These are phyloP conservation scores for Numida meleagris DNA, from an alignment of 2,113 vertebrate species.

Conservation along the genomic window DNA sequence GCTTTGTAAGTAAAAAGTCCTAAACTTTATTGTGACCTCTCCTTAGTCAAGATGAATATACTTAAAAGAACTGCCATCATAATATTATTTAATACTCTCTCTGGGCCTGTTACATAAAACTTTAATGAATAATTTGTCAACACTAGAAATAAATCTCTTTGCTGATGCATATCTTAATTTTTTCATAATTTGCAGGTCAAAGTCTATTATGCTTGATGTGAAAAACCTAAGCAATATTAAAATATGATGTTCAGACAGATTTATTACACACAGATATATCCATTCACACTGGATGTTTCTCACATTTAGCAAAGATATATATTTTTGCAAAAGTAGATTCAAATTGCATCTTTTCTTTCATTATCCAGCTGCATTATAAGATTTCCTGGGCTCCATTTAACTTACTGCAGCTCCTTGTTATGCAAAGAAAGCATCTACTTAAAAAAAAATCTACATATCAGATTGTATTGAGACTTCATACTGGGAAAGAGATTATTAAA, in stretches of 20 bases:
- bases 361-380: slow-evolving; percentile 42
- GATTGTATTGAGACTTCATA: slow-evolving; percentile 61
- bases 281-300: slow-evolving; percentile 40
- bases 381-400: slow-evolving; percentile 62
- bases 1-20: slow-evolving; percentile 34
- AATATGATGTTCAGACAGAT: slow-evolving; percentile 42
- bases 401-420: slow-evolving; percentile 64
- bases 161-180: slow-evolving; percentile 63
- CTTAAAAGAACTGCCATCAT: slow-evolving; percentile 59
- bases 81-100: slow-evolving; percentile 56
- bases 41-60: slow-evolving; percentile 62
- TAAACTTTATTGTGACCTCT: slow-evolving; percentile 43
- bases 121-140: slow-evolving; percentile 74
- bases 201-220: slow-evolving; percentile 42
- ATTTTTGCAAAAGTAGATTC: slow-evolving; percentile 60
- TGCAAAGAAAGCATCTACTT: slow-evolving; percentile 64
- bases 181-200: slow-evolving; percentile 71
- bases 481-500: slow-evolving; percentile 74
- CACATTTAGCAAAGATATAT: slow-evolving; percentile 51
- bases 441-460: slow-evolving; percentile 61
- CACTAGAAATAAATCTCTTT: slow-evolving; percentile 66
- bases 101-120: slow-evolving; percentile 51
- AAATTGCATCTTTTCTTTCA: slow-evolving; percentile 55
- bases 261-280: slow-evolving; percentile 50
- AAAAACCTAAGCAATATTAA: slow-evolving; percentile 63